These are phyloP conservation scores for Lydus trimaculatus DNA, from an alignment of 2,888 invertebrate genomes.

Conservation along the genomic window DNA sequence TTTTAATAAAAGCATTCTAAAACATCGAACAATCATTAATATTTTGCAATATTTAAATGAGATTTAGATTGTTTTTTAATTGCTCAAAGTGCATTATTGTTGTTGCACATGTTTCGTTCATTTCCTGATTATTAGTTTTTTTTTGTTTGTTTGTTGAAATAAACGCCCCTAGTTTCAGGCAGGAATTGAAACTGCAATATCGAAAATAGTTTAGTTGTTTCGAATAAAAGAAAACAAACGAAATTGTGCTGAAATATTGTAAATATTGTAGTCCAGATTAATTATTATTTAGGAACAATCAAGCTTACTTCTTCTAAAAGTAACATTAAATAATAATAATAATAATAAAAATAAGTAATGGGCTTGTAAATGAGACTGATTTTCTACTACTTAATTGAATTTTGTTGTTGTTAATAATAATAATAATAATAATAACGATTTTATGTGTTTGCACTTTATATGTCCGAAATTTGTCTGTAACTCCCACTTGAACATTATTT, in stretches of 20 bases:
- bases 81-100: constrained; percentile 35
- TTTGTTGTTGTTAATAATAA: constrained; percentile 34
- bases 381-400: constrained; percentile 50
- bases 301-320: constrained; percentile 24
- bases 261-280: constrained; percentile 20
- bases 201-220: not conserved
- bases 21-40: constrained; percentile 56
- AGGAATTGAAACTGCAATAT: constrained; percentile 1
- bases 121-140: constrained; percentile 18
- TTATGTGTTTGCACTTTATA: constrained; percentile 27
- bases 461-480: constrained; percentile 22
- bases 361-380: constrained; percentile 57
- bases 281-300: constrained; percentile 14
- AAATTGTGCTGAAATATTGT: constrained; percentile 7
- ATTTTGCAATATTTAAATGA: constrained; percentile 34
- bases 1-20: constrained; percentile 46
- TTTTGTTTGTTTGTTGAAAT: not conserved
- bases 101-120: constrained; percentile 29
- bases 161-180: not conserved
- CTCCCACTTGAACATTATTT: constrained; percentile 25
- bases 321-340: not conserved
- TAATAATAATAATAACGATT: constrained; percentile 7
- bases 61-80: constrained; percentile 25
- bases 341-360: constrained; percentile 31
- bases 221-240: not conserved